phyloP scores from a whole-genome alignment of 2,797 vertebrate genomes.

The Syncerus caffer region DNA sequence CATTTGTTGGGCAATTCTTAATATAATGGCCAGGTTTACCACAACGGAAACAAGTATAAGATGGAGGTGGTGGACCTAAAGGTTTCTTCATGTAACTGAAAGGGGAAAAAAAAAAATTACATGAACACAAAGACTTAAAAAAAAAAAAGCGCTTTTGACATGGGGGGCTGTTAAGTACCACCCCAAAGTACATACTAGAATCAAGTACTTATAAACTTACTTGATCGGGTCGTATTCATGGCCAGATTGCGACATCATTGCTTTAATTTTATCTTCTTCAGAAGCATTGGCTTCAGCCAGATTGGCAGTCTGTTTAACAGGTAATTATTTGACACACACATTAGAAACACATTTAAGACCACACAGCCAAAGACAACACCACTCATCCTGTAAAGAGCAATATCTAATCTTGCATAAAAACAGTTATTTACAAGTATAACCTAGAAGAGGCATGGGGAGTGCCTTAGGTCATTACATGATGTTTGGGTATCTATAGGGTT shows the following conservation, averaged over 20 bases:
- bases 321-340: conserved; percentile 88
- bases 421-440: conserved; percentile 73
- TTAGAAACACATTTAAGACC: conserved; percentile 88
- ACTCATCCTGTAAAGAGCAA: conserved; percentile 89
- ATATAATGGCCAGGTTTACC: conserved; percentile 96
- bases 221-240: conserved; percentile 95
- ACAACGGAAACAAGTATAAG: conserved; percentile 96
- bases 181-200: background rate
- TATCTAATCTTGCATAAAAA: conserved; percentile 78
- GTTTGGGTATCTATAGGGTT: conserved; percentile 72
- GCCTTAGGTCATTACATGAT: conserved; percentile 81
- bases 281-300: conserved; percentile 95
- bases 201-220: conserved; percentile 85
- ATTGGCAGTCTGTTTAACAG: conserved; percentile 96
- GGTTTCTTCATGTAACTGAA: conserved; percentile 94
- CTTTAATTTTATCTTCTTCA: conserved; percentile 98
- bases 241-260: conserved; percentile 95
- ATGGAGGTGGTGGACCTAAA: conserved; percentile 88
- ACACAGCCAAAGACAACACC: conserved; percentile 87
- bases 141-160: background rate
- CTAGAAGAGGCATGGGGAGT: conserved; percentile 79
- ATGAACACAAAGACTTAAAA: conserved; percentile 4
- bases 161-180: background rate
- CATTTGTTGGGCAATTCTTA: conserved; percentile 93
- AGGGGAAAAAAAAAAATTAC: conserved; percentile 43